Evolutionary conservation across 2,888 invertebrate species (phyloP).

Genomic region (Macaria liturata): DNA sequence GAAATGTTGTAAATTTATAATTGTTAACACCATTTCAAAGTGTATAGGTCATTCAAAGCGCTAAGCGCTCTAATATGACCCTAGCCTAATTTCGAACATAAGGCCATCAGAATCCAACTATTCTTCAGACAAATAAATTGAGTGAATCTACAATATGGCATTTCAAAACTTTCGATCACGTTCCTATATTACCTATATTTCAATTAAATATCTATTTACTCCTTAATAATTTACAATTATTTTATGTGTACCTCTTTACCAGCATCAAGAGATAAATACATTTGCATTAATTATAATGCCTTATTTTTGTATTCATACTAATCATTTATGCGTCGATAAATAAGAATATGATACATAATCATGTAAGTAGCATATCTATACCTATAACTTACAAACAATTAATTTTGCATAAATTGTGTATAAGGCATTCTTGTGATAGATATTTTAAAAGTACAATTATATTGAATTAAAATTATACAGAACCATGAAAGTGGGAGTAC

Average conservation of each 20-base stretch:
- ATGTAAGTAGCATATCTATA: conserved; percentile 8
- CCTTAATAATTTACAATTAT: conserved; percentile 69
- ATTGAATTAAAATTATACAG: conserved; percentile 19
- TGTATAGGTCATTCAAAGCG: neutral
- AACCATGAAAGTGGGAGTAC: neutral
- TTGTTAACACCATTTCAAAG: no score
- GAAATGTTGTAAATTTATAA: neutral
- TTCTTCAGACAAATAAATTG: conserved; percentile 26
- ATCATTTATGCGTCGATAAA: conserved; percentile 19
- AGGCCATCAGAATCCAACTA: conserved; percentile 51
- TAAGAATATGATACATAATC: conserved; percentile 13
- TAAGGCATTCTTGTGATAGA: conserved; percentile 61
- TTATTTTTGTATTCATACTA: conserved; percentile 10
- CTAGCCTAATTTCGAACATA: conserved; percentile 51
- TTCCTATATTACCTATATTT: conserved; percentile 22
- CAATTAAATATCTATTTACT: neutral
- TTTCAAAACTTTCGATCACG: conserved; percentile 31
- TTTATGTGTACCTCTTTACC: conserved; percentile 79
- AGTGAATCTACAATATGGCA: conserved; percentile 33
- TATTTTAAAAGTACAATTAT: conserved; percentile 21
- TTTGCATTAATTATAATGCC: conserved; percentile 23
- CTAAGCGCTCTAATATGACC: conserved; percentile 6
- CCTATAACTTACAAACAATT: conserved; percentile 18
- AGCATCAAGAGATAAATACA: conserved; percentile 46
- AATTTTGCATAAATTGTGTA: conserved; percentile 31